Evolutionary conservation across 2,797 vertebrate genomes (phyloP).

Genomic region (Chanos chanos): DNA sequence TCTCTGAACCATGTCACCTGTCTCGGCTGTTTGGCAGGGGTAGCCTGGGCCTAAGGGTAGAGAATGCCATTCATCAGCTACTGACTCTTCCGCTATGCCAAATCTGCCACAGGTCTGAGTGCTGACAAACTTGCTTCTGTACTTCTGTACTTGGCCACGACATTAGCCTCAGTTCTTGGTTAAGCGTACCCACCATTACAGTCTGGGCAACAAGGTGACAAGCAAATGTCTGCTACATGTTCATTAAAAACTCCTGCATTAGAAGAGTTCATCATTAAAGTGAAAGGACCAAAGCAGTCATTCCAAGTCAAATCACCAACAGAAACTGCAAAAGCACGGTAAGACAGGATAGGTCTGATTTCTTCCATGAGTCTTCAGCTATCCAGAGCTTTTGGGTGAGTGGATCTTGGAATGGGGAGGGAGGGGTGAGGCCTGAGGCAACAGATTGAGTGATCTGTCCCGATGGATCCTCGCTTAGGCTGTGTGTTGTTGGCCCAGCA

Average conservation of each 20-base stretch:
- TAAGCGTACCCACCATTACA: background rate
- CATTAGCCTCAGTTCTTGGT: background rate
- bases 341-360: no score
- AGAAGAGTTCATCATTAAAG: no score
- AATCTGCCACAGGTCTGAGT: conserved; percentile 6
- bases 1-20: conserved; percentile 58
- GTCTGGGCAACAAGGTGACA: no score
- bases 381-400: conserved; percentile 24
- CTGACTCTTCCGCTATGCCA: conserved; percentile 46
- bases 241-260: no score
- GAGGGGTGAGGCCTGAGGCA: conserved; percentile 46
- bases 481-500: conserved; percentile 64
- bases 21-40: conserved; percentile 47
- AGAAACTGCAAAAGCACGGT: no score
- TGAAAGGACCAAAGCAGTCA: no score
- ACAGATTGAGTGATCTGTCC: conserved; percentile 71
- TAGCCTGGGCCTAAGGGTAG: conserved; percentile 46
- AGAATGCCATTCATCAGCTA: conserved; percentile 56
- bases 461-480: conserved; percentile 52
- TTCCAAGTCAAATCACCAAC: no score
- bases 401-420: conserved; percentile 32
- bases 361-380: conserved; percentile 53
- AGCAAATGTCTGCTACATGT: no score
- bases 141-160: conserved; percentile 9
- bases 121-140: conserved; percentile 49